Evolutionary conservation across 2,888 invertebrate genomes (phyloP).

Genomic region (Odontocolon sp.): DNA sequence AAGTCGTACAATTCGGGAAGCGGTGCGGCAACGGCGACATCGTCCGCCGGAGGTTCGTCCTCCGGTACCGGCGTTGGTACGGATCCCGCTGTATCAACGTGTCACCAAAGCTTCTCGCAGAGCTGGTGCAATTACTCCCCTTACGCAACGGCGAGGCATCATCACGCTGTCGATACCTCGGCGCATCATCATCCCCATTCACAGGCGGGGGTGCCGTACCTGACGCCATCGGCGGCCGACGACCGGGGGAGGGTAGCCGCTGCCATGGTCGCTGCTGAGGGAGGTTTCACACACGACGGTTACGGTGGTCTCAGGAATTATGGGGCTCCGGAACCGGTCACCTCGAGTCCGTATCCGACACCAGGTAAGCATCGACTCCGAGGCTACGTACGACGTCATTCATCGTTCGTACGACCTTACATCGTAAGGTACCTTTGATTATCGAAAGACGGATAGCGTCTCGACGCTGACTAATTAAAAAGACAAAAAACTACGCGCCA

Average conservation of each 20-base stretch:
- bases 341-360: slow-evolving; percentile 89
- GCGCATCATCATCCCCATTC: slow-evolving; percentile 84
- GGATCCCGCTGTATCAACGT: slow-evolving; percentile 83
- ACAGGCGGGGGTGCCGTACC: slow-evolving; percentile 84
- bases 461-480: too few species aligned
- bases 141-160: slow-evolving; percentile 84
- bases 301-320: slow-evolving; percentile 89
- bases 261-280: slow-evolving; percentile 83
- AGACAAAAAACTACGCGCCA: too few species aligned
- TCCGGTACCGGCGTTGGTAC: slow-evolving; percentile 80
- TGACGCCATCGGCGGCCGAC: slow-evolving; percentile 84
- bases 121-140: slow-evolving; percentile 89
- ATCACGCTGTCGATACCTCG: slow-evolving; percentile 81
- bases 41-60: slow-evolving; percentile 81
- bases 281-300: slow-evolving; percentile 88
- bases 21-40: slow-evolving; percentile 83
- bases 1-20: slow-evolving; percentile 83
- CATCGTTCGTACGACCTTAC: neutral
- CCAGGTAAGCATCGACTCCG: slow-evolving; percentile 85
- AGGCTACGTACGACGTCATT: neutral
- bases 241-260: slow-evolving; percentile 86
- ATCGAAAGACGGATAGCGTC: too few species aligned
- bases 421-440: too few species aligned
- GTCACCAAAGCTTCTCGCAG: slow-evolving; percentile 87
- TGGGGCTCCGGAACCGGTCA: slow-evolving; percentile 87